These are phyloP conservation scores for Euborellia annulipes DNA, from an alignment of 1,140 invertebrate species.

Conservation along the genomic window DNA sequence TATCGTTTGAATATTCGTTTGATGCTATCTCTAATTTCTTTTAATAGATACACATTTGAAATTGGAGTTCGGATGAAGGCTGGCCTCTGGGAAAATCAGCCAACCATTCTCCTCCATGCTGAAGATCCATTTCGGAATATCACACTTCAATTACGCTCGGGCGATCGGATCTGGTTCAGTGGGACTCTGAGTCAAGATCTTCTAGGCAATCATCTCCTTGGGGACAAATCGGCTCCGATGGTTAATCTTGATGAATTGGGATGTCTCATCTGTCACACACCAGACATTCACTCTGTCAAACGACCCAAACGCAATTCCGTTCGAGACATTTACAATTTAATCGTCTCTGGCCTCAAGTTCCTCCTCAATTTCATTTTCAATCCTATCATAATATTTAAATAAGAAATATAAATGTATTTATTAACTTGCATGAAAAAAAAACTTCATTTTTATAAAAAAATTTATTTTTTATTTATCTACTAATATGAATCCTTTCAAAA, in stretches of 20 bases:
- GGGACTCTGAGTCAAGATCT: conserved; percentile 34
- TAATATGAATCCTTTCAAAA: too few species aligned
- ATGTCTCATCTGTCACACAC: conserved; percentile 46
- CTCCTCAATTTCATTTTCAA: conserved; percentile 58
- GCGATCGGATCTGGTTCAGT: conserved; percentile 55
- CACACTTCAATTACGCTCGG: conserved; percentile 40
- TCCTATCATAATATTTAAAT: conserved; percentile 47
- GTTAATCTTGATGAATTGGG: conserved; percentile 44
- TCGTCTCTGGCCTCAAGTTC: conserved; percentile 47
- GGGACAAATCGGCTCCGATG: conserved; percentile 36
- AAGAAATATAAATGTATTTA: too few species aligned
- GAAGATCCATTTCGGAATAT: conserved; percentile 49
- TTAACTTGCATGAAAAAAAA: too few species aligned
- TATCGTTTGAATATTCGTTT: too few species aligned
- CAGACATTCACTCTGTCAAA: conserved; percentile 34
- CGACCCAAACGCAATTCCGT: not conserved
- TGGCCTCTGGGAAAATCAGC: conserved; percentile 40
- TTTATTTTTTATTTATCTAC: too few species aligned
- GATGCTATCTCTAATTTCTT: too few species aligned
- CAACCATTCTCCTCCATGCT: conserved; percentile 41
- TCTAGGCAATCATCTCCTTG: conserved; percentile 27
- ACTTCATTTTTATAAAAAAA: too few species aligned
- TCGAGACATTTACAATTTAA: conserved; percentile 29
- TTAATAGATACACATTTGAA: conserved; percentile 45
- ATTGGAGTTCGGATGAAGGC: conserved; percentile 49